phyloP scores from a whole-genome alignment of 1,140 invertebrate genomes.

The Coenobita brevimanus region DNA sequence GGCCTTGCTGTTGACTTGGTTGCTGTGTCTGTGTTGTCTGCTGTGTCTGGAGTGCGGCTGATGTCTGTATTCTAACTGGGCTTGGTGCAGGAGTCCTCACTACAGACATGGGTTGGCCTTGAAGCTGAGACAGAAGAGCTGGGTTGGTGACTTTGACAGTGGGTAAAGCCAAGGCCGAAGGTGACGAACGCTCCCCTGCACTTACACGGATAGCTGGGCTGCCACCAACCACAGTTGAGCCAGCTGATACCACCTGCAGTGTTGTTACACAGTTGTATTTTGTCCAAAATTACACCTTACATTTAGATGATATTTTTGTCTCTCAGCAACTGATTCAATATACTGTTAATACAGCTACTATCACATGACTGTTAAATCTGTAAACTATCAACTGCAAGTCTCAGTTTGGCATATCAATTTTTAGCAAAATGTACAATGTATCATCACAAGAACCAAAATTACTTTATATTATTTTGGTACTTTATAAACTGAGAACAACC shows the following conservation, averaged over 20 bases:
- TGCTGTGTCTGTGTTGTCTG: slow-evolving; percentile 56
- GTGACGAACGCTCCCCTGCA: slow-evolving; percentile 52
- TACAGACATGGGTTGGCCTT: slow-evolving; percentile 58
- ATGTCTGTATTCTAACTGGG: slow-evolving; percentile 63
- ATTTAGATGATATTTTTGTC: no score
- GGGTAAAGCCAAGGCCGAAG: slow-evolving; percentile 29
- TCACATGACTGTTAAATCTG: no score
- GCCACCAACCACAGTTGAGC: slow-evolving; percentile 49
- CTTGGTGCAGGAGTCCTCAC: slow-evolving; percentile 50
- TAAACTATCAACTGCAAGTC: no score
- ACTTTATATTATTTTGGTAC: no score
- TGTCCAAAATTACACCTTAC: no score
- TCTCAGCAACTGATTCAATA: no score
- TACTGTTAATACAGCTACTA: no score
- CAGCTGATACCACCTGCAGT: slow-evolving; percentile 60
- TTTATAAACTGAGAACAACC: no score
- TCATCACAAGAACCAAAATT: no score
- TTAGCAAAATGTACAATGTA: no score
- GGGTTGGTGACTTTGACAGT: slow-evolving; percentile 52
- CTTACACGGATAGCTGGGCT: slow-evolving; percentile 46
- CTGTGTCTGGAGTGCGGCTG: slow-evolving; percentile 51
- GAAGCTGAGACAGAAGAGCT: slow-evolving; percentile 17
- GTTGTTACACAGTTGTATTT: no score
- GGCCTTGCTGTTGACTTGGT: slow-evolving; percentile 32
- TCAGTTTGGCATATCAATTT: no score